Conservation (phyloP, 1,140 invertebrate genomes). For the Monomorium pharaonis region DNA sequence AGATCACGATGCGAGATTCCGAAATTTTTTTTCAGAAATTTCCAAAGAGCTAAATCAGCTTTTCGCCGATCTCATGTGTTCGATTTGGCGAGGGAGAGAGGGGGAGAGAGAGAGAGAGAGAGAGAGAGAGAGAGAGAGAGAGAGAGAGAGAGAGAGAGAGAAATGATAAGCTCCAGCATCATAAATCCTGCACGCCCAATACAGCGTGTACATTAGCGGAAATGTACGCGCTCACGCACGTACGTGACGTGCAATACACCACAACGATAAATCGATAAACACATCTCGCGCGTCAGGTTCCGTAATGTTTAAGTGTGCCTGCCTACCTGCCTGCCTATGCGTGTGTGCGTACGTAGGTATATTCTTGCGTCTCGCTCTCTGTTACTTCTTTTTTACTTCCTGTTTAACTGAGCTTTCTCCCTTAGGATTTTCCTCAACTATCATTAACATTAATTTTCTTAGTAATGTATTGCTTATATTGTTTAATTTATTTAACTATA, state of each 20-base stretch:
- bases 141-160: slow-evolving; percentile 2
- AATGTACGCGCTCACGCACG: slow-evolving; percentile 51
- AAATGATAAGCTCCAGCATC: slow-evolving; percentile 14
- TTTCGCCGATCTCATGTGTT: neutral
- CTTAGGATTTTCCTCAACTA: neutral
- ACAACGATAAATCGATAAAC: slow-evolving; percentile 71
- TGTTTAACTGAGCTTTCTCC: neutral
- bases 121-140: neutral
- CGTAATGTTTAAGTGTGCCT: slow-evolving; percentile 43
- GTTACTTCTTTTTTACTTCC: neutral
- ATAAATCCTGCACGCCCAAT: slow-evolving; percentile 39
- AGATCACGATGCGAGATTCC: neutral
- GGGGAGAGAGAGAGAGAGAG: neutral
- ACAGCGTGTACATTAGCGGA: slow-evolving; percentile 47
- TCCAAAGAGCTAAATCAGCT: neutral
- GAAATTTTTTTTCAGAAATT: slow-evolving; percentile 17
- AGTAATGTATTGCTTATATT: neutral
- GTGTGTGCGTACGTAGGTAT: slow-evolving; percentile 14
- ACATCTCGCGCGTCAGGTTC: slow-evolving; percentile 45
- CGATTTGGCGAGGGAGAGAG: neutral
- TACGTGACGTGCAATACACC: slow-evolving; percentile 56
- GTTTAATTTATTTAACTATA: neutral
- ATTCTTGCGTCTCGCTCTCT: slow-evolving; percentile 33
- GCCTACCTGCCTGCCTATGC: slow-evolving; percentile 57
- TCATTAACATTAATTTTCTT: neutral